Evolutionary conservation across 2,888 invertebrate genomes (phyloP), one percentile per base, ranked within the genome.

Genomic region (Ennomos quercinarius): DNA sequence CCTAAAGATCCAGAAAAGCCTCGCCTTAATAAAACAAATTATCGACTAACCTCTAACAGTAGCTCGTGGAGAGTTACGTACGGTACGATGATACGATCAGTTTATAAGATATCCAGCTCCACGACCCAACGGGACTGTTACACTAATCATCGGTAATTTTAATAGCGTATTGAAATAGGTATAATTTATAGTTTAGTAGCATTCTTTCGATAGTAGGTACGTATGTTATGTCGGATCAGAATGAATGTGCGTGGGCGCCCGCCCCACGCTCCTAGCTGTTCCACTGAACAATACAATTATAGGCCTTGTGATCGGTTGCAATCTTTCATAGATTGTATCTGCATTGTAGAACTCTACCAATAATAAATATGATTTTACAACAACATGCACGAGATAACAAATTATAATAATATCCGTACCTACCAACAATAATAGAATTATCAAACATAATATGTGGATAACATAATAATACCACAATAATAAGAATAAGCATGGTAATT

Each of bases 221-320:
- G 42, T 39, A 9, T 12, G 9, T 41, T 35, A 57, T 35, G 45
- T 50, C 36, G 41, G 53, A 45, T 39, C 39, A 40, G 49, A 52
- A 46, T 52, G 47, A 17, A 38, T 17, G 34, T 40, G 52, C 52
- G 57, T 58, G 58, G 58, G 53, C 41, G 11, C 9, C 57, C 52
- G 48, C 52, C 51, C 58, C 39, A 11, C 48, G 52, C 58, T 44
- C 43, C 10, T 10, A 12, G 53, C 43, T 43, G 37, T 46, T 37
- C 41, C 36, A 58, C 53, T 12, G 52, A 47, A 52, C 57, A 57
- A 53, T 53, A 58, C 58, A 52, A 58, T 58, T 48, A 52, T 46
- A 53, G 52, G 43, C 36, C 36, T 38, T 34, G 8, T 10, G 41
- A 57, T 57, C 50, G 45, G 44, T 39, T 50, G 41, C 40, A 27